Conservation (phyloP, 2,113 vertebrate genomes). For the Microcebus lehilahytsara region DNA sequence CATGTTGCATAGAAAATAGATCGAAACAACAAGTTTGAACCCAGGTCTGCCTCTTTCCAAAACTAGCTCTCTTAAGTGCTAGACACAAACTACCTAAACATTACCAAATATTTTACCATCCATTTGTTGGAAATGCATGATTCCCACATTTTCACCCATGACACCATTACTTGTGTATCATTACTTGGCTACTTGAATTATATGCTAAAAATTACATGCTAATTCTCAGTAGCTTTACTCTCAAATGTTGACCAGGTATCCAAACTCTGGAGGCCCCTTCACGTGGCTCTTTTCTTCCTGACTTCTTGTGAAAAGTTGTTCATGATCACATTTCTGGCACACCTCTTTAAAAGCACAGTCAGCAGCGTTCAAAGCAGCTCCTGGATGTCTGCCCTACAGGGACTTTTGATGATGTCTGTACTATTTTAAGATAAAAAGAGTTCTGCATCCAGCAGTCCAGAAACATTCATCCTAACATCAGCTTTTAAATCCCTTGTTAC, state of each 20-base stretch:
- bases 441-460: constrained; percentile 39
- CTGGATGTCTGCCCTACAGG: constrained; percentile 43
- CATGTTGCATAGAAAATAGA: background rate
- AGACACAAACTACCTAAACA: background rate
- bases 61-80: background rate
- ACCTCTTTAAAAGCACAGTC: constrained; percentile 34
- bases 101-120: background rate
- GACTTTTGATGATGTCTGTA: constrained; percentile 60
- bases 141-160: background rate
- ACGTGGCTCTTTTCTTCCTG: background rate
- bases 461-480: constrained; percentile 15
- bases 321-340: background rate
- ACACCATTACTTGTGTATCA: background rate
- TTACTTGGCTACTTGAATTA: background rate
- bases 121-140: background rate
- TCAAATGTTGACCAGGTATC: background rate
- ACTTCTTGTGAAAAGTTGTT: background rate
- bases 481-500: background rate
- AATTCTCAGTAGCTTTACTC: background rate
- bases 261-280: background rate
- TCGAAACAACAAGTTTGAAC: background rate
- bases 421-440: constrained; percentile 67
- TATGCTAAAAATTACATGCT: background rate
- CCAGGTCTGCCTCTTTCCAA: background rate
- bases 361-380: constrained; percentile 36